Evolutionary conservation across 1,140 invertebrate genomes (phyloP).

Genomic region (Cherax quadricarinatus): DNA sequence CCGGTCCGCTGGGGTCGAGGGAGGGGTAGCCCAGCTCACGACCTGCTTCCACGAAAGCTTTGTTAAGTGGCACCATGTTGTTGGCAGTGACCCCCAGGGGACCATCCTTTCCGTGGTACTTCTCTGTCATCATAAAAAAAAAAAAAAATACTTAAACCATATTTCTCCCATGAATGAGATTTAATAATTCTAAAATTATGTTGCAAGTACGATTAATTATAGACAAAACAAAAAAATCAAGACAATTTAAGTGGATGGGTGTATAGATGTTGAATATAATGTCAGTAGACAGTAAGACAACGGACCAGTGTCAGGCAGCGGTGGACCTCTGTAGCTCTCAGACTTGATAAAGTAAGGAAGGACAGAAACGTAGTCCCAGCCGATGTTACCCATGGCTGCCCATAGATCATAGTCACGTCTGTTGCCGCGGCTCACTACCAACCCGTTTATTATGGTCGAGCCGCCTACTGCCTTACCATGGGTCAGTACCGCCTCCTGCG

Average conservation of each 20-base stretch:
- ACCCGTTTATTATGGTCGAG: constrained; percentile 94
- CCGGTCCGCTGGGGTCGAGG: constrained; percentile 17
- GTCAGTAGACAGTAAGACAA: constrained; percentile 8
- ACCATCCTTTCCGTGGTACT: not conserved
- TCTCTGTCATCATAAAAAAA: too few species aligned
- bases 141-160: too few species aligned
- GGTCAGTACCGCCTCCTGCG: too few species aligned
- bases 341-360: constrained; percentile 93
- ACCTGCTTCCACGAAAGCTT: constrained; percentile 5
- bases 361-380: constrained; percentile 93
- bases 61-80: not conserved
- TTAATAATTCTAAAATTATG: too few species aligned
- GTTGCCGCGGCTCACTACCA: constrained; percentile 96
- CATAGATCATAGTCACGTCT: constrained; percentile 94
- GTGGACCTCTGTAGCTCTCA: constrained; percentile 83
- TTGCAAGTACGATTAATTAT: too few species aligned
- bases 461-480: constrained; percentile 80
- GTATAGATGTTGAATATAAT: too few species aligned
- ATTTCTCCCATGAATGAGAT: too few species aligned
- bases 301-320: constrained; percentile 17
- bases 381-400: constrained; percentile 89
- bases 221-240: constrained; percentile 34
- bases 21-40: constrained; percentile 26
- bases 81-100: constrained; percentile 17
- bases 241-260: too few species aligned